Base-by-base conservation (phyloP, 1,140 invertebrate genomes). In the Mylabris phalerata region DNA sequence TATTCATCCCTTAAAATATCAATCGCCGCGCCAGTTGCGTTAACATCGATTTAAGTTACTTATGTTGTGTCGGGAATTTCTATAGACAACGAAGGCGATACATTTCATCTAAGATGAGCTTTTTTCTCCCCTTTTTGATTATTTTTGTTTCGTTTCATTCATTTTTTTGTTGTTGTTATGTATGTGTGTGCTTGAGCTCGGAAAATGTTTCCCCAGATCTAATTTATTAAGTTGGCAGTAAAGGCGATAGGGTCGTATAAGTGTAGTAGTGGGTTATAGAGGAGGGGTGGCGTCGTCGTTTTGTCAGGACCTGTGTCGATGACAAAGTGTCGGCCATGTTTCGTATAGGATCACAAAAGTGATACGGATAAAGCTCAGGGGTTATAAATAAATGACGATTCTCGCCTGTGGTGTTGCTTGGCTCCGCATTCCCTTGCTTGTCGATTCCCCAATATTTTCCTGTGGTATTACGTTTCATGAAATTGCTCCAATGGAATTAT, bases 301-400 rank as follows among this genome's bases (percentile, higher is more conserved):
- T 62, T 62, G 60, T 61, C 50, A 52, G 40, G 55, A 52, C 13
- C 50, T 49, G 48, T 54, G 55, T 58, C 54, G 55, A 62, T 62
- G 60, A 58, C 60, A 61, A 61, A 61, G 60, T 61, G 55, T 51
- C 55, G 56, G 60, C 60, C 60, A 58, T 62, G 60, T 62, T 61
- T 32, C 32, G 32, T 32, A 5, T 56, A 50, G 56, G 55, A 62
- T 58, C 55, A 55, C 60, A 32, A 32, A 32, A 62, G 55, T 62
- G 60, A 62, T 58, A 57, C 56, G 59, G 51, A 60, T 60, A 55
- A 60, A 55, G 54, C 56, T 48, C 4, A 48, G 59, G 61, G 59
- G 57, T 62, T 59, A 58, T 63, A 63, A 63, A 63, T 63, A 63
- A 63, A 63, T 60, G 62, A 60, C 55, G 50, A 55, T 57, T 60